Evolutionary conservation across 2,113 vertebrate species (phyloP), one percentile per base, ranked within the genome.

Genomic region (Spheniscus mendiculus): DNA sequence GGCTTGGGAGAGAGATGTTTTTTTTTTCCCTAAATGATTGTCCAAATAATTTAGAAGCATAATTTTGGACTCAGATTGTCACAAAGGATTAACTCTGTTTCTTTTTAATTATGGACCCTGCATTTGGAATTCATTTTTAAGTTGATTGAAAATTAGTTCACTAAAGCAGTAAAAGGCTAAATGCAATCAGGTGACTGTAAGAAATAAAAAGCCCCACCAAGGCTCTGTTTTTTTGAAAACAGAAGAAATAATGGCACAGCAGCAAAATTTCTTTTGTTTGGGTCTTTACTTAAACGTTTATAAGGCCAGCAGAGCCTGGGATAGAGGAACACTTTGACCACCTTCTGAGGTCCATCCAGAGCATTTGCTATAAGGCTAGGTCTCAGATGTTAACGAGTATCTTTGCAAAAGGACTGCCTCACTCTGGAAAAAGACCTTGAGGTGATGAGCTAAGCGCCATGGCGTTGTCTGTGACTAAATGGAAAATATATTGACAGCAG

Each of bases 61-160:
- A 87, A 87, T 93, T 96, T 97, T 90, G 82, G 79, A 90, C 76
- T 90, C 34, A 40, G 67, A 86, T 95, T 97, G 85, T 90, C 95
- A 90, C 94, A 91, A 90, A 90, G 87, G 84, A 97, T 95, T 95
- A 97, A 87, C 62, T 87, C 44, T 62, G 52, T 87, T 87, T 91
- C 74, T 88, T 94, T 94, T 97, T 96, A 96, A 91, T 95, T 96
- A 93, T 90, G 65, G 79, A 40, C 30, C 11, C n/a, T 88, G 36
- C 56, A 55, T 84, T 96, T 87, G 52, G 71, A 89, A 95, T 88
- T 95, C 2, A 49, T 91, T 96, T 97, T 96, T 94, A 88, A 89
- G 78, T 93, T 91, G 87, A 86, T 74, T 96, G 95, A 89, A 97
- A 97, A 94, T 91, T 86, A 90, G 87, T 94, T 97, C 84, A 81